Evolutionary conservation across 1,140 invertebrate genomes (phyloP), one percentile per base, ranked within the genome.

Genomic region (Zophobas morio): DNA sequence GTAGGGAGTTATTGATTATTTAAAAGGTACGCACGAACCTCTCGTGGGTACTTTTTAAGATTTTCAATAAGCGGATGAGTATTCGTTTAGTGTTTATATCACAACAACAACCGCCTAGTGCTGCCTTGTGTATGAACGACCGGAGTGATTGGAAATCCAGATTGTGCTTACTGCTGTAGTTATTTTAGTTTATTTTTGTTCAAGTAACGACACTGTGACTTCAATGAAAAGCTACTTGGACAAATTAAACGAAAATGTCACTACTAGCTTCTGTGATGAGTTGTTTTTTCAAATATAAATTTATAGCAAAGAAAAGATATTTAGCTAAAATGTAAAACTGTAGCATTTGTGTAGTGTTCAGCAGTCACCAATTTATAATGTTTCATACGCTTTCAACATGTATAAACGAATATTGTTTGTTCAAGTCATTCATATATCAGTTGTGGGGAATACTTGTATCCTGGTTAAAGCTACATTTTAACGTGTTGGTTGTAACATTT

Each of bases 221-320:
- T 32, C 4, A 6, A 51, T 1, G 35, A 42, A n/a, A 36, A 42
- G 36, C 35, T 53, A 34, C 20, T 78, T 37, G 42, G 56, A 40
- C 33, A 77, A 74, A 76, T 56, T 49, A 57, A 78, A 70, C 46
- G 70, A 76, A 78, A 77, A 53, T 66, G 49, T 72, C 54, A 72
- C 79, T 80, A 78, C 81, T 81, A 74, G 82, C 82, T 83, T 83
- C 80, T 83, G 82, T 83, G 82, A 83, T 83, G 82, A 78, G 77
- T 83, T 81, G 57, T 77, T 78, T 80, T 78, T 79, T 83, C 54
- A 70, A 75, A 75, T 76, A 75, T 57, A 70, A 79, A 70, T 76
- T 70, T 54, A 72, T 76, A 70, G 47, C 70, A 73, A 74, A 81
- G 40, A 46, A 78, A 33, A 76, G 74, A 79, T 79, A 79, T 81